phyloP scores from a whole-genome alignment of 2,888 invertebrate genomes.

The Microdon myrmicae region DNA sequence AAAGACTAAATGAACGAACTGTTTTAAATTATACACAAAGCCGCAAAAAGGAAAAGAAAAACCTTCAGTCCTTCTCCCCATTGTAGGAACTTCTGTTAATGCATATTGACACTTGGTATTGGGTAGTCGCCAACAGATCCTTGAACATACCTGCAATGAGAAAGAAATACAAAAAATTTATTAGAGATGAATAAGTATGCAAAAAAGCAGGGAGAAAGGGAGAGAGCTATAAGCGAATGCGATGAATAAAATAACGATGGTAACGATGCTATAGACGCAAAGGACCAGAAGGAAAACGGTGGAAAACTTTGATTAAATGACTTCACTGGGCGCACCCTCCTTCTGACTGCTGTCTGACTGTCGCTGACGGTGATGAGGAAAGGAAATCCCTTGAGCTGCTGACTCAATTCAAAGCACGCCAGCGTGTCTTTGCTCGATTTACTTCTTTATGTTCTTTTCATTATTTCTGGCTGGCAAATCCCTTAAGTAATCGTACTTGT shows the following conservation, averaged over 20 bases:
- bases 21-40: slow-evolving; percentile 21
- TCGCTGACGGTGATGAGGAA: slow-evolving; percentile 1
- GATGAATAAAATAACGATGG: no score
- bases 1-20: slow-evolving; percentile 20
- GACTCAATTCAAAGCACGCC: slow-evolving; percentile 35
- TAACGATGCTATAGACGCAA: no score
- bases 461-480: slow-evolving; percentile 51
- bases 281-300: slow-evolving; percentile 6
- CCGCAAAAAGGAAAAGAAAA: slow-evolving; percentile 12
- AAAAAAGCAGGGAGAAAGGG: no score
- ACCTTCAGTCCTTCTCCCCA: slow-evolving; percentile 16
- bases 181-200: slow-evolving; percentile 23
- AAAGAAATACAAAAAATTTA: slow-evolving; percentile 20
- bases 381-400: slow-evolving; percentile 38
- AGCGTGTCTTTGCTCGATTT: slow-evolving; percentile 46
- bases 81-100: slow-evolving; percentile 5
- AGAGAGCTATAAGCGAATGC: no score
- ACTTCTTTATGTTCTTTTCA: slow-evolving; percentile 48
- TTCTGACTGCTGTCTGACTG: not conserved
- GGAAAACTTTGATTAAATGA: slow-evolving; percentile 45
- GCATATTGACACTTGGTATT: slow-evolving; percentile 40
- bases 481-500: slow-evolving; percentile 52
- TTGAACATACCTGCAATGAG: slow-evolving; percentile 45
- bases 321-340: slow-evolving; percentile 19
- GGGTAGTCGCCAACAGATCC: slow-evolving; percentile 29